Conservation (phyloP, 2,888 invertebrate species). For the Monopis laevigella region DNA sequence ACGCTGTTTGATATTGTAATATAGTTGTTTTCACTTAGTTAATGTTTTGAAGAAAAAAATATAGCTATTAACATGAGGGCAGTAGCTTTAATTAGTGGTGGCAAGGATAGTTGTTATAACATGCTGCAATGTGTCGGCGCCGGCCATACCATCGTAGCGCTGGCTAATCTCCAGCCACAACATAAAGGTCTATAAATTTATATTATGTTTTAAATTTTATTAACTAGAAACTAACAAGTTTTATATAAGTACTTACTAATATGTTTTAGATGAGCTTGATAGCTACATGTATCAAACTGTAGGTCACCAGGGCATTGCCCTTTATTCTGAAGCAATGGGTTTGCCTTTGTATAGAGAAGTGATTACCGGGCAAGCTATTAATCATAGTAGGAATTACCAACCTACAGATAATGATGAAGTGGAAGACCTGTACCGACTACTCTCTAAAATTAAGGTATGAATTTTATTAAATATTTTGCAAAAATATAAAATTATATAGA, state of each 20-base stretch:
- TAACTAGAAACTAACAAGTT: neutral
- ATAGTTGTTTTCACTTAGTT: too few relatives aligned
- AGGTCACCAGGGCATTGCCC: slow-evolving; percentile 92
- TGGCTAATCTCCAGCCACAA: slow-evolving; percentile 93
- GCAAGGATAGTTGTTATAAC: slow-evolving; percentile 99
- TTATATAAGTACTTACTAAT: neutral
- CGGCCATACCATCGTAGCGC: slow-evolving; percentile 93
- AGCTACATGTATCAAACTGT: slow-evolving; percentile 99
- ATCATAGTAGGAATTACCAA: slow-evolving; percentile 80
- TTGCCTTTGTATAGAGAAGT: slow-evolving; percentile 87
- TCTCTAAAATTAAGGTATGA: slow-evolving; percentile 78
- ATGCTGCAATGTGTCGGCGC: slow-evolving; percentile 97
- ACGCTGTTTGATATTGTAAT: too few relatives aligned
- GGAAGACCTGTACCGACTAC: slow-evolving; percentile 91
- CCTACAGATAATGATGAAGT: slow-evolving; percentile 93
- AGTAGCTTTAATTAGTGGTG: slow-evolving; percentile 93
- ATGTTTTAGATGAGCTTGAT: slow-evolving; percentile 82
- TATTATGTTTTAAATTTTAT: neutral
- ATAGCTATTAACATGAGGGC: slow-evolving; percentile 84
- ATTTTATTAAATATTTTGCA: too few relatives aligned
- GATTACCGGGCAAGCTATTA: slow-evolving; percentile 86
- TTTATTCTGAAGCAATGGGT: slow-evolving; percentile 93
- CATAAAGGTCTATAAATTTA: slow-evolving; percentile 69
- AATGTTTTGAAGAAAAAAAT: too few relatives aligned
- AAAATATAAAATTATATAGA: too few relatives aligned